Percentiles rank a stretch among this genome's conserved stretches.
Conservation (phyloP, 2,888 invertebrate genomes). For the Tipula helvola region DNA sequence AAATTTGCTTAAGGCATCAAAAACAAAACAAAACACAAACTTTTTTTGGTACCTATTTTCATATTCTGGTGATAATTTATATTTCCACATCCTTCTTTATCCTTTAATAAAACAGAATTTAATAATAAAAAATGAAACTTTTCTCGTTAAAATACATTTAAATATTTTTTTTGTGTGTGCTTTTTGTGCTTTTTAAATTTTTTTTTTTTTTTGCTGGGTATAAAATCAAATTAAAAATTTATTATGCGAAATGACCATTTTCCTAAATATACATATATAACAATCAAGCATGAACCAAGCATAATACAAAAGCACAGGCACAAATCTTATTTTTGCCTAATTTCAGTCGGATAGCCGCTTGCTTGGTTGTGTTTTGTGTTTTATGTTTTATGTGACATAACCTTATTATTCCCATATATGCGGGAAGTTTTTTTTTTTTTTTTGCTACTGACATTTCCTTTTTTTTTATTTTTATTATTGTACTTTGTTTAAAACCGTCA, state of each 20-base stretch:
- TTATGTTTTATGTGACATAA: background rate
- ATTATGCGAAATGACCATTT: constrained; percentile 4
- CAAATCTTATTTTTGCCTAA: background rate
- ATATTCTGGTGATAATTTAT: background rate
- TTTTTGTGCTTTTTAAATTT: background rate
- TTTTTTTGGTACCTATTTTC: background rate
- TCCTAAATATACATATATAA: background rate
- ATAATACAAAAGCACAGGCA: background rate
- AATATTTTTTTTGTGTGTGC: background rate
- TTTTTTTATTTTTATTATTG: too few relatives aligned
- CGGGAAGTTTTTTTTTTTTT: background rate
- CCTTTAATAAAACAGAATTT: background rate
- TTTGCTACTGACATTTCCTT: background rate
- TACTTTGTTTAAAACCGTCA: background rate
- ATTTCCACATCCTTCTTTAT: constrained; percentile 4
- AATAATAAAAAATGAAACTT: background rate
- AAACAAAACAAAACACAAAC: background rate
- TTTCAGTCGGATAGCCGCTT: background rate
- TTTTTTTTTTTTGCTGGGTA: background rate
- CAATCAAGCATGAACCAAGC: background rate
- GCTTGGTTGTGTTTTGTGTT: background rate
- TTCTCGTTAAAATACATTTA: background rate
- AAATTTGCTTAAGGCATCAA: background rate
- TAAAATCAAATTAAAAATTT: constrained; percentile 4
- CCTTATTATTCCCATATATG: background rate